Conservation (phyloP, 2,797 vertebrate genomes). For the Pipistrellus nathusii region DNA sequence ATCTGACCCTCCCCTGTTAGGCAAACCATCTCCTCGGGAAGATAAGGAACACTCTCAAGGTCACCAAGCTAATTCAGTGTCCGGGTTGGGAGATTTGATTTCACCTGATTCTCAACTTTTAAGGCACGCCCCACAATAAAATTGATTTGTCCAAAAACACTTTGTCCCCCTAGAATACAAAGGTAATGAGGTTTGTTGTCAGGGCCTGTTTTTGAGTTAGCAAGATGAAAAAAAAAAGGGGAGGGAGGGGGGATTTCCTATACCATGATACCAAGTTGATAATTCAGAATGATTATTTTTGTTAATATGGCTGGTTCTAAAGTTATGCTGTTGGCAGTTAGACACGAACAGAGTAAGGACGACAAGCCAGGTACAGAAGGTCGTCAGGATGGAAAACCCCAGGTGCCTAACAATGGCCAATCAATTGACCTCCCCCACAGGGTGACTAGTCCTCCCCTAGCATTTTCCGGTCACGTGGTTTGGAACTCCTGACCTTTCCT, state of each 20-base stretch:
- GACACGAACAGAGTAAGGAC: no score
- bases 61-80: background rate
- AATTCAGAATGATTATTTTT: constrained; percentile 4
- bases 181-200: background rate
- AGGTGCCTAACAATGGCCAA: no score
- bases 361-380: no score
- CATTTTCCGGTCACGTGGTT: no score
- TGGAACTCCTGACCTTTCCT: no score
- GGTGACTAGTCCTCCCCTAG: no score
- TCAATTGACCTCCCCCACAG: no score
- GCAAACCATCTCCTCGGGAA: background rate
- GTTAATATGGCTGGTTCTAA: background rate
- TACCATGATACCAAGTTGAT: background rate
- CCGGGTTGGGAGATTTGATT: background rate
- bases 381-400: no score
- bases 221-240: background rate
- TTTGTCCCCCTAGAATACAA: background rate
- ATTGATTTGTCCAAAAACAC: background rate
- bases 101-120: background rate
- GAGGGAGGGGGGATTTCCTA: background rate
- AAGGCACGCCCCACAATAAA: background rate
- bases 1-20: background rate
- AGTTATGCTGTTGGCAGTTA: background rate
- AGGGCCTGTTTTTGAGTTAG: background rate
- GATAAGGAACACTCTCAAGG: background rate